Evolutionary conservation across 2,888 invertebrate species (phyloP).

Genomic region (Sinohyriopsis cumingii): DNA sequence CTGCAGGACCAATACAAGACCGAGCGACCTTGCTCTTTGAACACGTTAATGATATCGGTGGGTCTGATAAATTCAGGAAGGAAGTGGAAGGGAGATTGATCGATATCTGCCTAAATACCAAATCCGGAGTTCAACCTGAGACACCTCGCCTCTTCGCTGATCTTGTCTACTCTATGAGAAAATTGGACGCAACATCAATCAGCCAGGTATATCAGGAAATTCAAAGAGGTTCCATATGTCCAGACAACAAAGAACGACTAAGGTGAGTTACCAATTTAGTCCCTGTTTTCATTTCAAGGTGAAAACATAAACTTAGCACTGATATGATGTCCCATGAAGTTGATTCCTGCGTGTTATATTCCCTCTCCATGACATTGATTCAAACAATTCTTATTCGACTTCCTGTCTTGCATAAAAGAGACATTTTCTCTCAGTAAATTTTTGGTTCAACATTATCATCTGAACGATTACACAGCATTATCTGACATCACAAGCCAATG

Average conservation of each 20-base stretch:
- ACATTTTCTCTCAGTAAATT: no score
- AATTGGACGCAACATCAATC: conserved; percentile 67
- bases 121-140: conserved; percentile 69
- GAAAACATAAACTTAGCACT: background rate
- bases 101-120: conserved; percentile 55
- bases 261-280: conserved; percentile 35
- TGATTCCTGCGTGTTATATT: background rate
- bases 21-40: conserved; percentile 50
- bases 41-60: conserved; percentile 30
- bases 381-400: background rate
- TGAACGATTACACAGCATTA: no score
- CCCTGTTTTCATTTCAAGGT: background rate
- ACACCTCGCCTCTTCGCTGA: conserved; percentile 73
- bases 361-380: background rate
- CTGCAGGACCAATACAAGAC: conserved; percentile 74
- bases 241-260: conserved; percentile 45
- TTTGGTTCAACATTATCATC: no score
- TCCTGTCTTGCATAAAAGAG: no score
- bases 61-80: conserved; percentile 16
- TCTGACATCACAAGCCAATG: no score
- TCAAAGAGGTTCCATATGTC: conserved; percentile 44
- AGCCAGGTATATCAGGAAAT: conserved; percentile 48
- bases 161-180: conserved; percentile 71
- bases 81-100: conserved; percentile 44
- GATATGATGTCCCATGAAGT: background rate